phyloP scores from a whole-genome alignment of 2,888 invertebrate species.

The Fragum whitleyi region DNA sequence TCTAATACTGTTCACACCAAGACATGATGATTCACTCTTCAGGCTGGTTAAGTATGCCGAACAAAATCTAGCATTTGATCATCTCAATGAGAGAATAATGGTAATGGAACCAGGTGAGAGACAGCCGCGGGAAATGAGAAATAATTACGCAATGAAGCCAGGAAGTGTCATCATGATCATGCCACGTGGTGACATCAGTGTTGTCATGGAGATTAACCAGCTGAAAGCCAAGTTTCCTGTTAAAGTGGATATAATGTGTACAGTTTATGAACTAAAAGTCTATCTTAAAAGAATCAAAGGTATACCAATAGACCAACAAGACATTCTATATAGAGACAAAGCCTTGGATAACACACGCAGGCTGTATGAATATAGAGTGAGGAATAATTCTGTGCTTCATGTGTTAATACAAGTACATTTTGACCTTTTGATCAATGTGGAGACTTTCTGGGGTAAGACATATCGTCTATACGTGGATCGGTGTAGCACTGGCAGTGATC shows the following conservation, averaged over 20 bases:
- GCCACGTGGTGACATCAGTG: slow-evolving; percentile 65
- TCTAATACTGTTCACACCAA: slow-evolving; percentile 74
- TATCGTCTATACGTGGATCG: slow-evolving; percentile 78
- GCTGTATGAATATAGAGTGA: slow-evolving; percentile 73
- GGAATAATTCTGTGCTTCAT: slow-evolving; percentile 69
- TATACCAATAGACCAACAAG: slow-evolving; percentile 74
- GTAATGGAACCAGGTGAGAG: slow-evolving; percentile 73
- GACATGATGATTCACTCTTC: slow-evolving; percentile 69
- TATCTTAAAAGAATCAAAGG: slow-evolving; percentile 74
- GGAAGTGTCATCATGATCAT: slow-evolving; percentile 75
- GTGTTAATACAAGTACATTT: slow-evolving; percentile 74
- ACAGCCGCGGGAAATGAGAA: slow-evolving; percentile 70
- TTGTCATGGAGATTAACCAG: slow-evolving; percentile 75
- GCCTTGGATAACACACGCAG: slow-evolving; percentile 73
- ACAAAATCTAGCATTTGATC: slow-evolving; percentile 69
- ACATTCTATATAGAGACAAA: slow-evolving; percentile 74
- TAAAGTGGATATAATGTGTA: slow-evolving; percentile 69
- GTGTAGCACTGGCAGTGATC: slow-evolving; percentile 74
- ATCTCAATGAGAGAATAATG: slow-evolving; percentile 71
- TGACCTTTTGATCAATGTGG: slow-evolving; percentile 73
- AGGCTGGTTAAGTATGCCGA: slow-evolving; percentile 72
- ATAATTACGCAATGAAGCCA: slow-evolving; percentile 66
- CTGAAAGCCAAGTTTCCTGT: slow-evolving; percentile 73
- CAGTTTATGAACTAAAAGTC: slow-evolving; percentile 74
- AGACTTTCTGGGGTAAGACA: slow-evolving; percentile 81